phyloP scores from a whole-genome alignment of 2,797 vertebrate species.

The Molossus molossus region DNA sequence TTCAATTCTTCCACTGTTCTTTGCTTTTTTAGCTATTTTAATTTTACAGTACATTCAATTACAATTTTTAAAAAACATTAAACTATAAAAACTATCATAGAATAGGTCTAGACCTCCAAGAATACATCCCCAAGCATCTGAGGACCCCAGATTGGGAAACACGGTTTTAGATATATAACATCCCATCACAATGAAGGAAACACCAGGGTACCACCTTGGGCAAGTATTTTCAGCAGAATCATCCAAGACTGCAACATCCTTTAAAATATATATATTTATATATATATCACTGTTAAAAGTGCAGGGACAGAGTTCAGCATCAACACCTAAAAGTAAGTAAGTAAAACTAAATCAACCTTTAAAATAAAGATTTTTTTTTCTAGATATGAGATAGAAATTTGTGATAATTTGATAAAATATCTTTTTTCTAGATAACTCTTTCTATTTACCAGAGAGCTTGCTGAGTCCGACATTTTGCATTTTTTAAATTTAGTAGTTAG shows the following conservation, averaged over 20 bases:
- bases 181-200: neutral
- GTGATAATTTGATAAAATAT: neutral
- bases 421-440: conserved; percentile 47
- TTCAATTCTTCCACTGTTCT: neutral
- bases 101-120: neutral
- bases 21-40: conserved; percentile 43
- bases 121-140: neutral
- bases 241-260: neutral
- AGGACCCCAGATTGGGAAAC: neutral
- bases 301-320: neutral
- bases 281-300: neutral
- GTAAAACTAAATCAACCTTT: neutral
- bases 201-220: neutral
- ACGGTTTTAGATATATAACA: neutral
- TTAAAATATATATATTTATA: neutral
- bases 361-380: conserved; percentile 48
- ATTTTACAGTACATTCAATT: neutral
- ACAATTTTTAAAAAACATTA: neutral
- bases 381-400: neutral
- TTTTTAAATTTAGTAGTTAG: conserved; percentile 7
- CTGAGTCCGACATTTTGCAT: neutral
- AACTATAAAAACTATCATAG: neutral
- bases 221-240: neutral
- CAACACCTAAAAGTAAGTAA: neutral
- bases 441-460: neutral